These are phyloP conservation scores for Triops cancriformis DNA, from an alignment of 1,140 invertebrate genomes.

Conservation along the genomic window DNA sequence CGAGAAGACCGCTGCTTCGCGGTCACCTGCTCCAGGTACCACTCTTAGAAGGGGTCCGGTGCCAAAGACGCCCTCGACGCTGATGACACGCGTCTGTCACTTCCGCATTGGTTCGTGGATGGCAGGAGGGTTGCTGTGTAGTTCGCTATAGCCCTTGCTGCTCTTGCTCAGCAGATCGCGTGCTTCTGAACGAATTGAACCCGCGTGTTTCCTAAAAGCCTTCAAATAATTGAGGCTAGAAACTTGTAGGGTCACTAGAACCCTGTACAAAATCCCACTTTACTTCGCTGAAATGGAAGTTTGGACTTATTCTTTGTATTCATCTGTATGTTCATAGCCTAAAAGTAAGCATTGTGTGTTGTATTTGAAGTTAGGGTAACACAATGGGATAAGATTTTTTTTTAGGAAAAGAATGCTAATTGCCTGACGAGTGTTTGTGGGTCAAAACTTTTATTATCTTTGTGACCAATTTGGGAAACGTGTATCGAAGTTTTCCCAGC, in stretches of 20 bases:
- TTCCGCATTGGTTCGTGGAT: neutral
- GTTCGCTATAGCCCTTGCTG: neutral
- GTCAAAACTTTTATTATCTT: neutral
- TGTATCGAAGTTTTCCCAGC: neutral
- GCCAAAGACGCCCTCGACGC: slow-evolving; percentile 1
- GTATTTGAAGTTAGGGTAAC: no score
- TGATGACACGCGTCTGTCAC: neutral
- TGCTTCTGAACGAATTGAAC: neutral
- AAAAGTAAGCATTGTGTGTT: no score
- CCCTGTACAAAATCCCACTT: no score
- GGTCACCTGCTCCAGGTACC: neutral
- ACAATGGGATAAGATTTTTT: no score
- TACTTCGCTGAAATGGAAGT: no score
- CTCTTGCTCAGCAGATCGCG: neutral
- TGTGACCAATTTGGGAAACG: neutral
- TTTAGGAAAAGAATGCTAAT: no score
- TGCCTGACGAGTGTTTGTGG: no score
- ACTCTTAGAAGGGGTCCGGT: neutral
- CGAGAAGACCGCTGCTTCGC: neutral
- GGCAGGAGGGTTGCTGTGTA: neutral
- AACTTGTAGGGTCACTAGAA: no score
- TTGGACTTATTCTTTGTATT: no score
- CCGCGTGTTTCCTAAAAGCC: neutral
- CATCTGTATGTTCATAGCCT: no score
- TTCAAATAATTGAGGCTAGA: neutral